Conservation (phyloP, 2,113 vertebrate species). For the Aspiorhynchus laticeps region DNA sequence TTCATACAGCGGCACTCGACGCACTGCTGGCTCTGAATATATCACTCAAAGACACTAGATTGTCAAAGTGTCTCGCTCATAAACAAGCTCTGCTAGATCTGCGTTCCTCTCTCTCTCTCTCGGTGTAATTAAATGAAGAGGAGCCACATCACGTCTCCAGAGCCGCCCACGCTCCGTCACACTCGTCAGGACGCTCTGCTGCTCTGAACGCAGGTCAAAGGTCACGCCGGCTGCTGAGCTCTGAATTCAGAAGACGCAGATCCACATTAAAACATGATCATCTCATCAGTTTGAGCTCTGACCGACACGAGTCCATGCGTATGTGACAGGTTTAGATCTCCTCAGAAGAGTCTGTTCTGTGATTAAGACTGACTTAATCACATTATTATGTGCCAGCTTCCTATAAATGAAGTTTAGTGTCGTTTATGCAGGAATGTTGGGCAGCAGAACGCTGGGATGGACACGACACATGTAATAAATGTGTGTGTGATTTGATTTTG, state of each 20-base stretch:
- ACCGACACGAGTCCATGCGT: background rate
- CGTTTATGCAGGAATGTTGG: background rate
- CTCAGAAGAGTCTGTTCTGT: too few species aligned
- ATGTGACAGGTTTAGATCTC: background rate
- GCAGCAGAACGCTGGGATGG: too few species aligned
- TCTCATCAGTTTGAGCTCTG: background rate
- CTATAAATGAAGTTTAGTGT: too few species aligned
- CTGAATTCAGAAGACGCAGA: background rate
- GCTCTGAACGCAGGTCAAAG: background rate
- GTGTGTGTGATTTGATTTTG: background rate
- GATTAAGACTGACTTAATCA: too few species aligned
- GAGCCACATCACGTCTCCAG: background rate
- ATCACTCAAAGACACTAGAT: background rate
- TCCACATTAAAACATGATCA: background rate
- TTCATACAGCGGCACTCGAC: background rate
- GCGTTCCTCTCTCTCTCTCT: background rate
- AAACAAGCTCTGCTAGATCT: background rate
- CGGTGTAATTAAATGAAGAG: slow-evolving; percentile 23
- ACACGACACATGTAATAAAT: background rate
- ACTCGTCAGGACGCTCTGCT: too few species aligned
- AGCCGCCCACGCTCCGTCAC: too few species aligned
- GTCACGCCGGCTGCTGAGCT: background rate
- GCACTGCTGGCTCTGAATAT: background rate
- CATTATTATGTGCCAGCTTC: too few species aligned
- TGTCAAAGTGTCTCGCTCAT: background rate